Evolutionary conservation across 2,888 invertebrate genomes (phyloP).

Genomic region (Conus canariensis): DNA sequence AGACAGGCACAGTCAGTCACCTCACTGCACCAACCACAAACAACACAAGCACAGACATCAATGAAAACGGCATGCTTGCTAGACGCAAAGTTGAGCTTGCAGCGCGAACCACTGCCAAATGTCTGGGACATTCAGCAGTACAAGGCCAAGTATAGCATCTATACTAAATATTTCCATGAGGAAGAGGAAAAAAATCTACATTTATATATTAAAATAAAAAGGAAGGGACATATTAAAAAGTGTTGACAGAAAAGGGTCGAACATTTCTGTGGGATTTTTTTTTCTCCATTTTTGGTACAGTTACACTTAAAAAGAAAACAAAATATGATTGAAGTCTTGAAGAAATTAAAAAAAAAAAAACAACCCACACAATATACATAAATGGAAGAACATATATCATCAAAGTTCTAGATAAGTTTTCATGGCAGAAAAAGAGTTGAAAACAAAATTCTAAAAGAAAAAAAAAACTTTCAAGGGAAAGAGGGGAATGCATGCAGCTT

Average conservation of each 20-base stretch:
- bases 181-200: neutral
- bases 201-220: neutral
- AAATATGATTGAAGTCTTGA: neutral
- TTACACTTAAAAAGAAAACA: neutral
- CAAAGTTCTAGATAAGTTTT: neutral
- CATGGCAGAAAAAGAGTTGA: neutral
- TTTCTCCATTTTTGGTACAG: too few relatives aligned
- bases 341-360: neutral
- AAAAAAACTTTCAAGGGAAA: neutral
- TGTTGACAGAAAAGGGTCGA: neutral
- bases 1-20: conserved; percentile 17
- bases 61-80: conserved; percentile 36
- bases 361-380: neutral
- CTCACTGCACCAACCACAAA: conserved; percentile 26
- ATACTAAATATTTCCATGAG: neutral
- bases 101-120: conserved; percentile 22
- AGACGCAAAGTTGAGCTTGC: conserved; percentile 37
- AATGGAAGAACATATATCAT: conserved; percentile 2
- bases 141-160: neutral
- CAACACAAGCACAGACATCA: conserved; percentile 32
- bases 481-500: conserved; percentile 38
- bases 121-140: conserved; percentile 21
- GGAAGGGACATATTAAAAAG: neutral
- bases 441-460: neutral
- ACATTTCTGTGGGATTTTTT: neutral